Evolutionary conservation across 2,113 vertebrate species (phyloP).

Genomic region (Lucifuga dentata): DNA sequence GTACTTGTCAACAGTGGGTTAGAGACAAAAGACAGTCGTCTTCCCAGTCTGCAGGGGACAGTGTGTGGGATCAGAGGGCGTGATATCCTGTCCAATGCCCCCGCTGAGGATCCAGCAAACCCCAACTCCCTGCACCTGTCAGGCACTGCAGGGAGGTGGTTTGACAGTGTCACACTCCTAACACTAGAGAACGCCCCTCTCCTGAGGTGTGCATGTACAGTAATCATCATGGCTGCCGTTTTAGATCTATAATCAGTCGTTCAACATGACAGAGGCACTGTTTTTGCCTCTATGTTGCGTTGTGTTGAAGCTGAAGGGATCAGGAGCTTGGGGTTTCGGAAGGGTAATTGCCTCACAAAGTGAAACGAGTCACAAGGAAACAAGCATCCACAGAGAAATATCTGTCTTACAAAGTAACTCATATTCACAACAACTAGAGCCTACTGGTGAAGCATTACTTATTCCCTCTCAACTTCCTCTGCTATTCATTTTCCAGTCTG

Average conservation of each 20-base stretch:
- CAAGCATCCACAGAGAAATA: conserved; percentile 72
- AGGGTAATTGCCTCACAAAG: conserved; percentile 76
- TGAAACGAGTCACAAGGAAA: conserved; percentile 73
- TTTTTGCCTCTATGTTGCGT: conserved; percentile 54
- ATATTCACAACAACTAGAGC: conserved; percentile 71
- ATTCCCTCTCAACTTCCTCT: conserved; percentile 77
- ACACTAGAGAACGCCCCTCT: conserved; percentile 70
- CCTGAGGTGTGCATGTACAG: conserved; percentile 76
- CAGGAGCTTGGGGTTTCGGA: conserved; percentile 65
- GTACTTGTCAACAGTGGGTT: conserved; percentile 77
- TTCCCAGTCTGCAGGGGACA: conserved; percentile 79
- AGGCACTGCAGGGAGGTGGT: conserved; percentile 68
- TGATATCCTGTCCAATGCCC: conserved; percentile 77
- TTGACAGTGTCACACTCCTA: conserved; percentile 66
- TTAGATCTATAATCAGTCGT: conserved; percentile 79
- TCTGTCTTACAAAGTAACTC: conserved; percentile 72
- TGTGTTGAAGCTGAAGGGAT: conserved; percentile 67
- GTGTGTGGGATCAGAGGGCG: conserved; percentile 75
- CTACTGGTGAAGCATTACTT: conserved; percentile 73
- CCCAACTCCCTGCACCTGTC: conserved; percentile 78
- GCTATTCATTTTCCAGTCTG: conserved; percentile 75
- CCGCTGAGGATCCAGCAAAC: conserved; percentile 71
- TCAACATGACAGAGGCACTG: conserved; percentile 73
- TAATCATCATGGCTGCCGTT: conserved; percentile 80
- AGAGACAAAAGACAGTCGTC: conserved; percentile 80